Conservation (phyloP, 2,888 invertebrate genomes). For the Andricus quercusramuli region DNA sequence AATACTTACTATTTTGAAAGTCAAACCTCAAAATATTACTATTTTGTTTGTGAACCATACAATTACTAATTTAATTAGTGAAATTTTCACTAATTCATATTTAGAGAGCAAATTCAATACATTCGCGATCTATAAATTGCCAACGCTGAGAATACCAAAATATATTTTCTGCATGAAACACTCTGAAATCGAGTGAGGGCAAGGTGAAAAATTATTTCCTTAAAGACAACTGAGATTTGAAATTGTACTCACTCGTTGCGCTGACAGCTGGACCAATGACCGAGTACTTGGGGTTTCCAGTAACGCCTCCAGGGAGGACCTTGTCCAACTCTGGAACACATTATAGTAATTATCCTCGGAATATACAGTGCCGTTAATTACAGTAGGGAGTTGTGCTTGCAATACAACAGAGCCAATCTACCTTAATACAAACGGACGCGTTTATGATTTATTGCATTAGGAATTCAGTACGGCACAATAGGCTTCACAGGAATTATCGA, state of each 20-base stretch:
- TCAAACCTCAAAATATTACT: too few species aligned
- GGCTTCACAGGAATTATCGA: constrained; percentile 47
- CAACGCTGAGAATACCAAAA: too few species aligned
- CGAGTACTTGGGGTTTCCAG: constrained; percentile 77
- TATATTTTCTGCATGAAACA: too few species aligned
- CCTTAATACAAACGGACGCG: constrained; percentile 71
- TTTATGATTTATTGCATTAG: constrained; percentile 73
- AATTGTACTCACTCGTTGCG: constrained; percentile 85
- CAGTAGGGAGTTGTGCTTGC: constrained; percentile 58
- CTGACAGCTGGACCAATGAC: constrained; percentile 87
- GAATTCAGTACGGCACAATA: constrained; percentile 64
- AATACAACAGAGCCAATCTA: constrained; percentile 74
- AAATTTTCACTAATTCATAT: too few species aligned
- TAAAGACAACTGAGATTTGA: constrained; percentile 30
- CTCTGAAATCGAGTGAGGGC: too few species aligned
- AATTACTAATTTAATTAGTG: too few species aligned
- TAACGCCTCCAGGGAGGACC: constrained; percentile 76
- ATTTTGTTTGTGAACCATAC: too few species aligned
- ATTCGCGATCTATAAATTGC: too few species aligned
- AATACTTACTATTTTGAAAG: too few species aligned
- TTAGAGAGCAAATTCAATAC: too few species aligned
- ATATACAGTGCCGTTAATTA: constrained; percentile 73
- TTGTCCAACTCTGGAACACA: constrained; percentile 78
- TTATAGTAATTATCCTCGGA: constrained; percentile 77
- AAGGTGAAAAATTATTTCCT: not conserved